phyloP scores from a whole-genome alignment of 2,113 vertebrate species.

The Bufo bufo region DNA sequence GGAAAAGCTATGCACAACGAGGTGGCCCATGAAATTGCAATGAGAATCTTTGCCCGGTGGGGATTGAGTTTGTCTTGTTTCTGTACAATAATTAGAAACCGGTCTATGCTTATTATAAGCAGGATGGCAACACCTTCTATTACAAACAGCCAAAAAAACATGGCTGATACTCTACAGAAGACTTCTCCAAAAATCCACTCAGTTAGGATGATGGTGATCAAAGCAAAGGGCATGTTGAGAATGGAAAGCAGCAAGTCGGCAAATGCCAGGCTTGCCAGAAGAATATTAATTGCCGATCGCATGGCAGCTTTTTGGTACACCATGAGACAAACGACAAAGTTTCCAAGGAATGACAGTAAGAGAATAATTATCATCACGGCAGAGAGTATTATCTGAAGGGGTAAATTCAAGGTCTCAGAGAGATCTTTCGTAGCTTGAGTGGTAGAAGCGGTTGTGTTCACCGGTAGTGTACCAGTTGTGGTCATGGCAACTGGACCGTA shows the following conservation, averaged over 20 bases:
- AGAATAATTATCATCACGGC: slow-evolving; percentile 85
- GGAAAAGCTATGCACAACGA: slow-evolving; percentile 90
- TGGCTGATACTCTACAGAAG: slow-evolving; percentile 91
- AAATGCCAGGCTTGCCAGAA: slow-evolving; percentile 93
- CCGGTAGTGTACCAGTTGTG: slow-evolving; percentile 68
- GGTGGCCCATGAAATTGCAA: slow-evolving; percentile 85
- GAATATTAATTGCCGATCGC: slow-evolving; percentile 98
- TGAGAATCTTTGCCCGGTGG: slow-evolving; percentile 89
- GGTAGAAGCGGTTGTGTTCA: slow-evolving; percentile 68
- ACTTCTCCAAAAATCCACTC: slow-evolving; percentile 90
- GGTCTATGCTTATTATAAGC: slow-evolving; percentile 96
- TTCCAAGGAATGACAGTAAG: slow-evolving; percentile 88
- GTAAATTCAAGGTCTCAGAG: slow-evolving; percentile 77
- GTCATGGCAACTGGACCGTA: slow-evolving; percentile 68
- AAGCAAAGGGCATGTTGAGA: slow-evolving; percentile 94
- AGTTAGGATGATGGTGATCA: slow-evolving; percentile 87
- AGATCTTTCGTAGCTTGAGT: slow-evolving; percentile 66
- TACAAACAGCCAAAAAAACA: slow-evolving; percentile 96
- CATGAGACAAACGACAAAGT: slow-evolving; percentile 97
- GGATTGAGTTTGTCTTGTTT: slow-evolving; percentile 95
- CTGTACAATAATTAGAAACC: slow-evolving; percentile 97
- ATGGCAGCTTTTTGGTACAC: slow-evolving; percentile 97
- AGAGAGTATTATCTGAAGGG: slow-evolving; percentile 91
- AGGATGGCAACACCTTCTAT: slow-evolving; percentile 92
- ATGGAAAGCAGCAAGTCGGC: slow-evolving; percentile 95